phyloP scores from a whole-genome alignment of 2,888 invertebrate species.

The Rhamnusium bicolor region DNA sequence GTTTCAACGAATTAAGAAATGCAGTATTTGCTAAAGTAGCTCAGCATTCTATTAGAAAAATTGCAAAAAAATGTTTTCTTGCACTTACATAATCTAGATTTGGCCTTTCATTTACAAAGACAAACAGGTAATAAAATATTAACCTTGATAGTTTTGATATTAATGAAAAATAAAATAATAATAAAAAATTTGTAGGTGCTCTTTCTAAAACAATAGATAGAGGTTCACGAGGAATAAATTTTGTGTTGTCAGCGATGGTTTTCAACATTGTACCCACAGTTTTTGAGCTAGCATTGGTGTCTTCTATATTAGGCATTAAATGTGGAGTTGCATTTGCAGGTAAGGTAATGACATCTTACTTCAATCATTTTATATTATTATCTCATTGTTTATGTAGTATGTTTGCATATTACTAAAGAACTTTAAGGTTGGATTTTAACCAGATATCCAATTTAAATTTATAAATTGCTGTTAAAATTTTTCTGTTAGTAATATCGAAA shows the following conservation, averaged over 20 bases:
- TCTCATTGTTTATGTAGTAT: too few relatives aligned
- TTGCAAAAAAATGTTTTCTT: constrained; percentile 96
- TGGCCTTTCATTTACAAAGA: constrained; percentile 92
- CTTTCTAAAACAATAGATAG: constrained; percentile 83
- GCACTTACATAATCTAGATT: constrained; percentile 95
- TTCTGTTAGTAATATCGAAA: too few relatives aligned
- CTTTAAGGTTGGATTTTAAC: too few relatives aligned
- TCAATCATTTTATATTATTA: too few relatives aligned
- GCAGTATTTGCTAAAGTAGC: constrained; percentile 98
- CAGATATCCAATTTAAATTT: too few relatives aligned
- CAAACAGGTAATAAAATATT: constrained; percentile 88
- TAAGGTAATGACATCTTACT: constrained; percentile 55
- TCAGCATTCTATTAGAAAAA: constrained; percentile 94
- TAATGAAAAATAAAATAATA: too few relatives aligned
- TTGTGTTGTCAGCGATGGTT: constrained; percentile 95
- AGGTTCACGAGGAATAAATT: constrained; percentile 97
- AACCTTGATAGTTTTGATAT: too few relatives aligned
- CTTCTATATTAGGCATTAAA: constrained; percentile 87
- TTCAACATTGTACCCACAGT: constrained; percentile 98
- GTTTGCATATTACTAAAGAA: too few relatives aligned
- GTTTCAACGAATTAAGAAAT: constrained; percentile 96
- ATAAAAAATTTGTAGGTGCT: constrained; percentile 63
- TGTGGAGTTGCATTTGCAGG: constrained; percentile 77
- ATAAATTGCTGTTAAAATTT: too few relatives aligned
- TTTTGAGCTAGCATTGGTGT: constrained; percentile 93